A percentile compares a stretch with the other conserved stretches of the same genome.
These are phyloP conservation scores for Tetranychus piercei DNA, from an alignment of 2,888 invertebrate species.

Conservation along the genomic window DNA sequence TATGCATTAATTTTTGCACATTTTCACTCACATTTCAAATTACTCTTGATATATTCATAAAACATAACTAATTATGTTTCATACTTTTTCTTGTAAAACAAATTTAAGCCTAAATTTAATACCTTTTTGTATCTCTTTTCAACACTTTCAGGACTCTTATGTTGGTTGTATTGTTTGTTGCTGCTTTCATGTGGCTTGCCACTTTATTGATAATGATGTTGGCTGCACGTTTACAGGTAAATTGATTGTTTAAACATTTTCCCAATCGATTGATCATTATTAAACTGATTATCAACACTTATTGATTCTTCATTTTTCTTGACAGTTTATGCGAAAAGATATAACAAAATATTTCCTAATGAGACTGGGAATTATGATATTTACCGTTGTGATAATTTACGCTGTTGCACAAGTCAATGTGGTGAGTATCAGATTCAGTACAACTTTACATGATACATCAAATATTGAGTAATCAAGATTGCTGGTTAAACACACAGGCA, in stretches of 20 bases:
- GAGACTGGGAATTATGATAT: slow-evolving; percentile 63
- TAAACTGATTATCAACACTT: slow-evolving; percentile 13
- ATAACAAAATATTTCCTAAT: slow-evolving; percentile 62
- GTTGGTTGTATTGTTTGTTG: slow-evolving; percentile 60
- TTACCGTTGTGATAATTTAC: slow-evolving; percentile 66
- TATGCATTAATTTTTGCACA: too few relatives aligned
- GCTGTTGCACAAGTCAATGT: slow-evolving; percentile 80
- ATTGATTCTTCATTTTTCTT: neutral
- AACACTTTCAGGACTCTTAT: slow-evolving; percentile 45
- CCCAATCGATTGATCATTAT: neutral
- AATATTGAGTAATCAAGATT: too few relatives aligned
- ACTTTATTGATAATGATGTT: slow-evolving; percentile 63
- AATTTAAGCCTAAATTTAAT: neutral
- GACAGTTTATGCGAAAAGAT: slow-evolving; percentile 63
- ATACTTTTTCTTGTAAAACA: neutral
- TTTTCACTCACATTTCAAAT: too few relatives aligned
- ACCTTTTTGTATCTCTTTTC: slow-evolving; percentile 5
- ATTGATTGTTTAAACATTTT: slow-evolving; percentile 4
- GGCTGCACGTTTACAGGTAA: slow-evolving; percentile 49
- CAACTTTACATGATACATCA: neutral
- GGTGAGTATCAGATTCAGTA: slow-evolving; percentile 43
- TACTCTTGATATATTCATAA: too few relatives aligned
- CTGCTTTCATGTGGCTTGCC: slow-evolving; percentile 75
- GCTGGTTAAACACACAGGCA: too few relatives aligned
- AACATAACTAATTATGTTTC: too few relatives aligned